Conservation (phyloP, 2,888 invertebrate genomes). For the Nemotelus nigrinus region DNA sequence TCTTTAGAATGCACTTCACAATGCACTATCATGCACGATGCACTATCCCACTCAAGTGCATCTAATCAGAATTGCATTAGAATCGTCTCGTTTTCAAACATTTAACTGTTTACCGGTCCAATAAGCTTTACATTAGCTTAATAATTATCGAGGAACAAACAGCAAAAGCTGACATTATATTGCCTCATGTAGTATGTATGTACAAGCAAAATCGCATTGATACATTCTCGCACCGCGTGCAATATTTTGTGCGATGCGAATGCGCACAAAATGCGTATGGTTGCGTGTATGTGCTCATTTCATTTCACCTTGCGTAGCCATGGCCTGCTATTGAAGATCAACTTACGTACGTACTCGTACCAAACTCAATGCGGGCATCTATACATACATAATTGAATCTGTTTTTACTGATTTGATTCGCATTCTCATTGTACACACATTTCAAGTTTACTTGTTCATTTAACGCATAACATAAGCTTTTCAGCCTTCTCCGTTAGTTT, state of each 20-base stretch:
- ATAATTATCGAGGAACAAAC: too few species aligned
- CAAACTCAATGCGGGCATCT: constrained; percentile 27
- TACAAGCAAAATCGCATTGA: too few species aligned
- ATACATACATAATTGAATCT: constrained; percentile 8
- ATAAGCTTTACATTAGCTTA: too few species aligned
- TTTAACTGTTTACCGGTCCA: too few species aligned
- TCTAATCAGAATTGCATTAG: too few species aligned
- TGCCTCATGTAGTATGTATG: too few species aligned
- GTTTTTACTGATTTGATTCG: neutral
- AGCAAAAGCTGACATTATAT: too few species aligned
- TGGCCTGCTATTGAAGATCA: constrained; percentile 47
- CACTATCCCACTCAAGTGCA: too few species aligned
- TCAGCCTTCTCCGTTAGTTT: neutral
- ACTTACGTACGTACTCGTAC: constrained; percentile 41
- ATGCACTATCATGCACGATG: too few species aligned
- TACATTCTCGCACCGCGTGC: neutral
- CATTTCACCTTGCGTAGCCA: constrained; percentile 60
- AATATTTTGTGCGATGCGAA: neutral
- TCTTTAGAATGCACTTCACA: too few species aligned
- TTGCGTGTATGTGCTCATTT: constrained; percentile 36
- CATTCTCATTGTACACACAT: too few species aligned
- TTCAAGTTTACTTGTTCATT: constrained; percentile 26
- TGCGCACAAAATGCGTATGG: constrained; percentile 18
- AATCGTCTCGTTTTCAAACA: too few species aligned
- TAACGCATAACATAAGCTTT: constrained; percentile 9